Conservation (phyloP, 2,113 vertebrate genomes). For the human region DNA sequence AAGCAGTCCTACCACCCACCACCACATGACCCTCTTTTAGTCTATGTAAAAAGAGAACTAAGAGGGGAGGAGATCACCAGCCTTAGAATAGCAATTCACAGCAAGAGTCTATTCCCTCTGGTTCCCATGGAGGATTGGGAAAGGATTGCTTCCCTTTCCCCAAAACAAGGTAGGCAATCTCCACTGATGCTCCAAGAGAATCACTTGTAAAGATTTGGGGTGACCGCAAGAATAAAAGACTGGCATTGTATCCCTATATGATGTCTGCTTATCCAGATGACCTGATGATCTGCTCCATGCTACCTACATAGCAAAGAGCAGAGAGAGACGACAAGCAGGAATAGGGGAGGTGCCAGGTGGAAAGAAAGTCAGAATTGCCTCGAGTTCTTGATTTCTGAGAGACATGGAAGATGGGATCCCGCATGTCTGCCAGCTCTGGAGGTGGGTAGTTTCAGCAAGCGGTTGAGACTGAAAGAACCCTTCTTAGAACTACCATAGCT, state of each 20-base stretch:
- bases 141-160: background rate
- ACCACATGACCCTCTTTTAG: background rate
- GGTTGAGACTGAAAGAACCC: background rate
- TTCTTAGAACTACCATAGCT: background rate
- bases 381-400: background rate
- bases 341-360: rapidly evolving
- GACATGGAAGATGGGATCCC: background rate
- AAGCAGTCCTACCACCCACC: background rate
- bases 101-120: background rate
- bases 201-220: background rate
- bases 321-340: background rate
- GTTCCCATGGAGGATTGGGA: background rate
- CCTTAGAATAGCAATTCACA: background rate
- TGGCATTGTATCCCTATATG: background rate
- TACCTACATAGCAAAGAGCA: background rate
- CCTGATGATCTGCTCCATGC: background rate
- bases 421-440: background rate
- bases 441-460: background rate
- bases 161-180: background rate
- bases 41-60: background rate
- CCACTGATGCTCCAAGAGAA: background rate
- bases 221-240: background rate
- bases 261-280: background rate
- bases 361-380: background rate
- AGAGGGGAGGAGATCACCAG: background rate